phyloP scores from a whole-genome alignment of 2,888 invertebrate species.

The Himalopsyche anomala region DNA sequence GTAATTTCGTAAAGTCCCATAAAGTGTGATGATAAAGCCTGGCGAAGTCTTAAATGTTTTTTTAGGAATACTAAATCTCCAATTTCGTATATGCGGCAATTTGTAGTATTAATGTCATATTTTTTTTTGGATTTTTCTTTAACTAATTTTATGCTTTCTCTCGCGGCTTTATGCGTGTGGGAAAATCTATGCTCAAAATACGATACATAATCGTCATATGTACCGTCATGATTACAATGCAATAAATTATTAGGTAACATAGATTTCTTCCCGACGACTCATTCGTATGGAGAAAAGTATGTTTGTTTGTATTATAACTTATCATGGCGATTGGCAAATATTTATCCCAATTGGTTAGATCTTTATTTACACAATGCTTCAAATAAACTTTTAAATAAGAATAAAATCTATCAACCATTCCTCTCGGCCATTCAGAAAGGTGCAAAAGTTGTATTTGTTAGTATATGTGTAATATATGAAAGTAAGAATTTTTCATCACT shows the following conservation, averaged over 20 bases:
- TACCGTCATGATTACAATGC: background rate
- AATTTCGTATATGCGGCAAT: background rate
- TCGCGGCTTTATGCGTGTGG: background rate
- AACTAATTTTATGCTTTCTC: background rate
- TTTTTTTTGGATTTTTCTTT: constrained; percentile 19
- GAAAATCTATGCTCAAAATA: background rate
- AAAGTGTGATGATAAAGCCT: background rate
- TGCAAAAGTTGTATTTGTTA: too few relatives aligned
- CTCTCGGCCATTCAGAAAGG: too few relatives aligned
- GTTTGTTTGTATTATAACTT: constrained; percentile 43
- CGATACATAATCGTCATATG: constrained; percentile 23
- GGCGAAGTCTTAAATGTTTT: background rate
- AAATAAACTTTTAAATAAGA: constrained; percentile 54
- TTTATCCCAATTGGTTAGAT: constrained; percentile 32
- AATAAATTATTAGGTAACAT: background rate
- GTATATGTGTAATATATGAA: too few relatives aligned
- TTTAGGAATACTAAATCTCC: background rate
- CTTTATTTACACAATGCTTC: constrained; percentile 26
- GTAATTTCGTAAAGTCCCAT: constrained; percentile 7
- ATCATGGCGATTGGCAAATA: constrained; percentile 24
- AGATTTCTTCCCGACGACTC: constrained; percentile 24
- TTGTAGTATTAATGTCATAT: background rate
- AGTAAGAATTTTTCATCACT: too few relatives aligned
- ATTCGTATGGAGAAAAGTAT: too few relatives aligned
- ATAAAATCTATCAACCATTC: too few relatives aligned